Evolutionary conservation across 2,888 invertebrate species (phyloP).

Genomic region (Plagodis pulveraria): DNA sequence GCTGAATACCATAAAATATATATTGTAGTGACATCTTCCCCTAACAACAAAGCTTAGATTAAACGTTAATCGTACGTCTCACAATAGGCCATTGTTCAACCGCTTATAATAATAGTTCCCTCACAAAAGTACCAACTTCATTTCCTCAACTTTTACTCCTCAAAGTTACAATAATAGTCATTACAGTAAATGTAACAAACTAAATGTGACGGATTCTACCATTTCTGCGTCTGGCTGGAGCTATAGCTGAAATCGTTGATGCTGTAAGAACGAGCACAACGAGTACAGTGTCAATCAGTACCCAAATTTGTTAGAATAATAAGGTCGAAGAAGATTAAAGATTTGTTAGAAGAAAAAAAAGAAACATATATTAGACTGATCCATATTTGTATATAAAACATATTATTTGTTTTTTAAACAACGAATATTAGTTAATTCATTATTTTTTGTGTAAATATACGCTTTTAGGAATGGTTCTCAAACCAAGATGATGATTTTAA

Average conservation of each 20-base stretch:
- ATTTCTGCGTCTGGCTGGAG: conserved; percentile 21
- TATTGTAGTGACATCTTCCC: too few species aligned
- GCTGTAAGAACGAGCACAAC: conserved; percentile 17
- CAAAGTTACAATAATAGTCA: conserved; percentile 16
- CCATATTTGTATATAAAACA: too few species aligned
- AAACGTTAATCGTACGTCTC: not conserved
- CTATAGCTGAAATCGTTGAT: conserved; percentile 22
- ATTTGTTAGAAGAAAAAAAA: too few species aligned
- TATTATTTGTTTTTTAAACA: too few species aligned
- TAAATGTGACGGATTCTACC: conserved; percentile 26
- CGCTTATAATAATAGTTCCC: conserved; percentile 5
- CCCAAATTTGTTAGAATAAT: too few species aligned
- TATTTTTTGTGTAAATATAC: too few species aligned
- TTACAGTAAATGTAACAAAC: conserved; percentile 19
- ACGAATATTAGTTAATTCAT: too few species aligned
- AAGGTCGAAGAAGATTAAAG: too few species aligned
- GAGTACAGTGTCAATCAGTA: not conserved
- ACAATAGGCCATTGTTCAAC: conserved; percentile 19
- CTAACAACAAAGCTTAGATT: not conserved
- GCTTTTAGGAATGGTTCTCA: too few species aligned
- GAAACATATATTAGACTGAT: too few species aligned
- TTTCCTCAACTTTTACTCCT: conserved; percentile 7
- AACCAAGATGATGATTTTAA: too few species aligned
- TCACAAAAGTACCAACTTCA: conserved; percentile 15
- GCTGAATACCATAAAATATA: too few species aligned